Evolutionary conservation across 2,797 vertebrate species (phyloP).

Genomic region (Glossophaga mutica): DNA sequence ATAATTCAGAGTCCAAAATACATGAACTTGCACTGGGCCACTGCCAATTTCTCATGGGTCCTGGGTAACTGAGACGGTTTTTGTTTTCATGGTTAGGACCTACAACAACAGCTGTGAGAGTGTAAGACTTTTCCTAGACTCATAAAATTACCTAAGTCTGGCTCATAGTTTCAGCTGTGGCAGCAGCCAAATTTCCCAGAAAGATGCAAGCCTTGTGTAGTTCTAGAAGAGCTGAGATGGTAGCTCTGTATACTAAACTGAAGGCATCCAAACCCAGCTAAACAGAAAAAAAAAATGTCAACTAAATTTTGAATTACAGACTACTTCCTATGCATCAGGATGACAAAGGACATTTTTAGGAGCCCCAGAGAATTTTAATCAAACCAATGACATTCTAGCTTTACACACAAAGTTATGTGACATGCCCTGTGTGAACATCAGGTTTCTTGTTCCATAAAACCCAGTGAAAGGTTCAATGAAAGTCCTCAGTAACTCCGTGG

Average conservation of each 20-base stretch:
- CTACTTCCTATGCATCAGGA: neutral
- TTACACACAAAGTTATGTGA: constrained; percentile 4
- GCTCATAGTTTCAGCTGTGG: constrained; percentile 16
- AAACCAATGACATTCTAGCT: constrained; percentile 2
- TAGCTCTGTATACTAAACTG: neutral
- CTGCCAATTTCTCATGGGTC: constrained; percentile 60
- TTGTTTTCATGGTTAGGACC: constrained; percentile 46
- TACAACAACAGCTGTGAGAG: constrained; percentile 52
- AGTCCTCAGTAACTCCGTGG: neutral
- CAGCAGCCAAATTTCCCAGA: constrained; percentile 17
- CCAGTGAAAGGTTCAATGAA: constrained; percentile 33
- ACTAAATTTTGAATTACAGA: neutral
- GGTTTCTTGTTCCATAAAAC: neutral
- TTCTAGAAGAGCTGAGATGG: neutral
- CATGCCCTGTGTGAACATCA: neutral
- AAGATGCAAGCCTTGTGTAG: neutral
- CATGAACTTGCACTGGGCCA: neutral
- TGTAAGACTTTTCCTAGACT: constrained; percentile 42
- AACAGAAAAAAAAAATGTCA: neutral
- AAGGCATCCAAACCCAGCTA: neutral
- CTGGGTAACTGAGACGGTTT: constrained; percentile 48
- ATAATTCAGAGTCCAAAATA: constrained; percentile 59
- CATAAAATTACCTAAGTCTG: constrained; percentile 56
- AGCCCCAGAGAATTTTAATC: constrained; percentile 12
- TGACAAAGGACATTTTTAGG: constrained; percentile 14